Evolutionary conservation across 1,140 invertebrate genomes (phyloP).

Genomic region (Brachionus rotundiformis): DNA sequence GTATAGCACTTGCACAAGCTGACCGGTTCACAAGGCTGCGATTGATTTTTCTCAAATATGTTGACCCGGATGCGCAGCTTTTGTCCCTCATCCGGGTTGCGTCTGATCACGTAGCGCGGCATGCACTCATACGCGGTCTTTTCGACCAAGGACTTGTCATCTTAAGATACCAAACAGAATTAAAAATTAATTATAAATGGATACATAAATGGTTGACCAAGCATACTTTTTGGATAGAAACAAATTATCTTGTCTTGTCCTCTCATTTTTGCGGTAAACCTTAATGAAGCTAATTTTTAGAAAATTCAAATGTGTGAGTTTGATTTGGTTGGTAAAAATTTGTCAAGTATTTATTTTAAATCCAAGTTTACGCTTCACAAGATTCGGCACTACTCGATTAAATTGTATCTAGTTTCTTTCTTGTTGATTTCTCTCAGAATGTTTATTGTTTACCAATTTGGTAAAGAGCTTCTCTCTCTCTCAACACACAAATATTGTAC

Average conservation of each 20-base stretch:
- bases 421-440: not conserved
- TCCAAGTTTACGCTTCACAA: not conserved
- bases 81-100: not conserved
- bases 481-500: constrained; percentile 11
- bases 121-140: not conserved
- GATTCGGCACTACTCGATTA: constrained; percentile 1
- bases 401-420: not conserved
- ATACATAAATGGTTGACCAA: too few species aligned
- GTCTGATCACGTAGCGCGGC: constrained; percentile 16
- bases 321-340: not conserved
- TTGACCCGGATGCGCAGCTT: not conserved
- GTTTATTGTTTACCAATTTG: constrained; percentile 9
- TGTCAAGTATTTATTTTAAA: constrained; percentile 2
- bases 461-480: not conserved
- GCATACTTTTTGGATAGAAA: constrained; percentile 38
- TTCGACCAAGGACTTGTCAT: not conserved
- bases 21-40: not conserved
- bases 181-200: too few species aligned
- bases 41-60: constrained; percentile 12
- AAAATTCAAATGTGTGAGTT: not conserved
- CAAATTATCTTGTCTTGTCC: constrained; percentile 36
- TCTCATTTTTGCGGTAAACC: constrained; percentile 19
- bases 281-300: not conserved
- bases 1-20: constrained; percentile 10
- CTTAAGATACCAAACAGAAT: too few species aligned